A percentile compares a stretch with the other conserved stretches of the same genome.
Conservation (phyloP, 1,140 invertebrate genomes). For the Heliothis virescens region DNA sequence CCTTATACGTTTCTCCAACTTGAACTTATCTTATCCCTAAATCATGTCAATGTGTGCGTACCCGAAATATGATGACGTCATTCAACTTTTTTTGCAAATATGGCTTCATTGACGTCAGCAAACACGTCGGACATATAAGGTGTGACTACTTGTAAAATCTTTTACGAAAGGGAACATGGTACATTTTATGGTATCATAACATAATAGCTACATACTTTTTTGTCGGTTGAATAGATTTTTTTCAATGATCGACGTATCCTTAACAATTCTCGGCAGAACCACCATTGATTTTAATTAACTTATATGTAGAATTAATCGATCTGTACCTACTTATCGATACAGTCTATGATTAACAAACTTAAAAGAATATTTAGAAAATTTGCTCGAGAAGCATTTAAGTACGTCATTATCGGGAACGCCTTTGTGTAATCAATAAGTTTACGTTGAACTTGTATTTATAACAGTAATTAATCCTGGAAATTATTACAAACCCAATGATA, state of each 20-base stretch:
- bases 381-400: neutral
- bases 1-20: neutral
- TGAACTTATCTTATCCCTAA: neutral
- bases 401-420: neutral
- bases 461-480: too few relatives aligned
- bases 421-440: neutral
- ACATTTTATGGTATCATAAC: too few relatives aligned
- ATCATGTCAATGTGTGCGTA: neutral
- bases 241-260: too few relatives aligned
- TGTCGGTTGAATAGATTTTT: too few relatives aligned
- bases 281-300: neutral
- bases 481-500: too few relatives aligned
- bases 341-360: neutral
- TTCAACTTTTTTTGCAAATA: neutral
- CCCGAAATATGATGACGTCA: neutral
- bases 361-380: neutral
- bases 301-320: conserved; percentile 10
- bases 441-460: too few relatives aligned
- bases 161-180: too few relatives aligned
- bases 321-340: neutral
- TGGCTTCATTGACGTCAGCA: neutral
- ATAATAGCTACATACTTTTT: too few relatives aligned
- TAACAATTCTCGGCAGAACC: too few relatives aligned
- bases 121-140: neutral
- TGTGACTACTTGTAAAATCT: too few relatives aligned